A percentile compares a stretch with the other conserved stretches of the same genome.
These are phyloP conservation scores for Antitype chi DNA, from an alignment of 2,888 invertebrate genomes.

Conservation along the genomic window DNA sequence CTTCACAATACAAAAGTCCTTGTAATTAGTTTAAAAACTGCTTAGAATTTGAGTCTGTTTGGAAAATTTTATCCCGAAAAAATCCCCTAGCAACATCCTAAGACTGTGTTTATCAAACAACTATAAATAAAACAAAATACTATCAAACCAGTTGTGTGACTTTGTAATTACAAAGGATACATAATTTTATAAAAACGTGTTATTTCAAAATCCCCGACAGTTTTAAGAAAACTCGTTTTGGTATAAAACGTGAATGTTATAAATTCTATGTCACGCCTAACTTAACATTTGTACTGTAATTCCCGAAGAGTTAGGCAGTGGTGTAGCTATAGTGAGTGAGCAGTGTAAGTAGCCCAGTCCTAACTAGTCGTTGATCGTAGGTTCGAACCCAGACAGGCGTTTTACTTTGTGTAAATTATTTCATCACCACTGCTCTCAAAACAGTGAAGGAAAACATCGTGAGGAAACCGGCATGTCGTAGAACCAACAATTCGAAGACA, in stretches of 20 bases:
- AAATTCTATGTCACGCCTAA: neutral
- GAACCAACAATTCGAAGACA: no score
- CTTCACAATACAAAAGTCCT: neutral
- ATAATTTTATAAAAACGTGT: slow-evolving; percentile 23
- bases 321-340: neutral
- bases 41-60: neutral
- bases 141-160: slow-evolving; percentile 36
- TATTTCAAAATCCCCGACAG: slow-evolving; percentile 14
- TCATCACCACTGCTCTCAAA: no score
- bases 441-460: no score
- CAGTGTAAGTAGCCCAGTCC: no score
- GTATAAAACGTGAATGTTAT: neutral
- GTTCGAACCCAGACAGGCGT: no score
- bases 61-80: neutral
- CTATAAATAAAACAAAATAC: neutral
- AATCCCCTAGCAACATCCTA: slow-evolving; percentile 15
- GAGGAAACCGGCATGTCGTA: no score
- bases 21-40: neutral
- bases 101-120: neutral
- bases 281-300: no score
- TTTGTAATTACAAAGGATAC: slow-evolving; percentile 27
- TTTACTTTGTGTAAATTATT: no score
- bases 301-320: neutral
- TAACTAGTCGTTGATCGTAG: no score
- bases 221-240: slow-evolving; percentile 26